Percentiles rank a stretch among this genome's conserved stretches.
Evolutionary conservation across 2,888 invertebrate genomes (phyloP).

Genomic region (Carpatolechia fugitivella): DNA sequence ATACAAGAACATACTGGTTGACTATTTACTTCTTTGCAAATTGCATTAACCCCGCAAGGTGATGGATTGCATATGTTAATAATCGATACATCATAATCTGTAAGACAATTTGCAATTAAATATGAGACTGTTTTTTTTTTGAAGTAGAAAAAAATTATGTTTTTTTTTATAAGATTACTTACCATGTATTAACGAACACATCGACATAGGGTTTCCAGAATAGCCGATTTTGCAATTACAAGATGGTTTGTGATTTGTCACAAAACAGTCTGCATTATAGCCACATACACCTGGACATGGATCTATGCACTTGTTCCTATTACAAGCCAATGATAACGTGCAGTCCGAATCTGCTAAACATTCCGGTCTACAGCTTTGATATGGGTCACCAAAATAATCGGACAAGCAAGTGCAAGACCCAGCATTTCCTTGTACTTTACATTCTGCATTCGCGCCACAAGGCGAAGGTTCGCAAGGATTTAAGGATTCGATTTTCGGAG

Average conservation of each 20-base stretch:
- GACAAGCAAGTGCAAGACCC: conserved; percentile 86
- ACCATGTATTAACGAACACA: conserved; percentile 62
- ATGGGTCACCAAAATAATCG: conserved; percentile 88
- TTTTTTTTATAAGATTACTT: conserved; percentile 30
- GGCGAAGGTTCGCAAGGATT: conserved; percentile 82
- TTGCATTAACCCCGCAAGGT: conserved; percentile 85
- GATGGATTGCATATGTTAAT: conserved; percentile 85
- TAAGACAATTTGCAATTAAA: conserved; percentile 25
- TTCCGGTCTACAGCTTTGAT: conserved; percentile 85
- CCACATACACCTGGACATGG: conserved; percentile 86
- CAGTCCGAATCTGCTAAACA: conserved; percentile 83
- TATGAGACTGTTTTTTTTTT: not conserved
- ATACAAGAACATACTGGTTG: conserved; percentile 87
- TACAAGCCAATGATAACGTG: conserved; percentile 81
- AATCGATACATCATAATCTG: conserved; percentile 53
- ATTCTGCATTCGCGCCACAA: conserved; percentile 86
- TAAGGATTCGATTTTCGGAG: conserved; percentile 63
- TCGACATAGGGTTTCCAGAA: conserved; percentile 83
- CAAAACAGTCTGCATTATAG: conserved; percentile 82
- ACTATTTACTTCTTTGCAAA: conserved; percentile 84
- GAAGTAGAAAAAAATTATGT: conserved; percentile 3
- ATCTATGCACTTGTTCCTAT: conserved; percentile 82
- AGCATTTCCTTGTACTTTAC: conserved; percentile 84
- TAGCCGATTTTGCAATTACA: conserved; percentile 81
- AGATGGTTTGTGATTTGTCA: conserved; percentile 82